Evolutionary conservation across 2,113 vertebrate species (phyloP), one percentile per base, ranked within the genome.

Genomic region (Gymnogyps californianus): DNA sequence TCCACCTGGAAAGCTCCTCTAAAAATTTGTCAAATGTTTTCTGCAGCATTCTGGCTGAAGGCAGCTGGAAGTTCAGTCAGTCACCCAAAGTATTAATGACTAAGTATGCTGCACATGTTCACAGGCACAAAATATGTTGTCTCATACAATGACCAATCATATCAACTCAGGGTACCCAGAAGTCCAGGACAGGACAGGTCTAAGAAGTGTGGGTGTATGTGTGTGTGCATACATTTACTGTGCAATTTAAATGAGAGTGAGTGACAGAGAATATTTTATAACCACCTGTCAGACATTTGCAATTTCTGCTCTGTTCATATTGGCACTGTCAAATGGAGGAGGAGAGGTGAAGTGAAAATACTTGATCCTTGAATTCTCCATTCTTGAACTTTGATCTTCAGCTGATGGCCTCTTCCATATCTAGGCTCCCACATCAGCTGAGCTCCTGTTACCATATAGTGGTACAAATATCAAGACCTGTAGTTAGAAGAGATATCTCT

Each of bases 221-320:
- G 7, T 22, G 29, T 36, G 7, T 34, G 11, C 0, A 0, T 24
- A 22, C 1, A 1, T 78, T 66, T 67, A 65, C 18, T 20, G 7
- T 72, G 40, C 7, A 59, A 47, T 65, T 69, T 84, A 75, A 81
- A 55, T 31, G 6, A 76, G 18, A 87, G 4, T 34, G 40, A 65
- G 7, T 20, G 70, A 62, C 20, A 62, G 6, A 52, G 19, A 83
- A 14, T 44, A 54, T 47, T 70, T 69, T 52, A 34, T 19, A 84
- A 38, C 5, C 7, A n/a, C 16, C 22, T 82, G 79, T 66, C 34
- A 88, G 40, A 42, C 3, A 62, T 54, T 46, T 59, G 16, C 5
- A 51, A 34, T 65, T 91, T 69, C 54, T 87, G 13, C 32, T 69
- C 9, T 46, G 7, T 69, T 77, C 51, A n/a, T 31, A 8, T 17